phyloP scores from a whole-genome alignment of 2,797 vertebrate species.

The Melanotaenia pygmaea region DNA sequence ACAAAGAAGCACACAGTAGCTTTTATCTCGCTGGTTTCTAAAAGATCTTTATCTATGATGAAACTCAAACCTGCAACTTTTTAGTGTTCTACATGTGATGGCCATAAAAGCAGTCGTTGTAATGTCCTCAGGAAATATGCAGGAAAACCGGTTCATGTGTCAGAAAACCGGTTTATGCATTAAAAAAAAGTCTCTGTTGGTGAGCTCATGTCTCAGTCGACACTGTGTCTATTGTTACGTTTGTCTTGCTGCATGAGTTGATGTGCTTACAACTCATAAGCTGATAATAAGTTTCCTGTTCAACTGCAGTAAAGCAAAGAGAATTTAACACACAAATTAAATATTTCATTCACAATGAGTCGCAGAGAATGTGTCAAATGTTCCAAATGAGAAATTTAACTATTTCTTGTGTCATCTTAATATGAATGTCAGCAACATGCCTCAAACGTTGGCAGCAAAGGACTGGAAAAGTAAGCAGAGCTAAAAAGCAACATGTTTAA shows the following conservation, averaged over 20 bases:
- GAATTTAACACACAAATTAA: slow-evolving; percentile 7
- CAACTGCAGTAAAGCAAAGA: slow-evolving; percentile 17
- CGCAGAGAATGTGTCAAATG: too few relatives aligned
- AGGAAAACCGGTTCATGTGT: slow-evolving; percentile 34
- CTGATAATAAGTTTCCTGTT: slow-evolving; percentile 49
- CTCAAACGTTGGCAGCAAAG: too few relatives aligned
- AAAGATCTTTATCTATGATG: not conserved
- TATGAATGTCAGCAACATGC: too few relatives aligned
- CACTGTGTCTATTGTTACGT: slow-evolving; percentile 53
- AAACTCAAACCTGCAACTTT: not conserved
- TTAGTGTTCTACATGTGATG: slow-evolving; percentile 2
- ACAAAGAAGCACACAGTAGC: not conserved
- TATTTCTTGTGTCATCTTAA: too few relatives aligned
- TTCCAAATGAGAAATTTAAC: too few relatives aligned
- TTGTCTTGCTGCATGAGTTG: slow-evolving; percentile 18
- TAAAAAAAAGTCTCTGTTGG: slow-evolving; percentile 16
- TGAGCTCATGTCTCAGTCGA: slow-evolving; percentile 60
- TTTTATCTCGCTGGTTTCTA: not conserved
- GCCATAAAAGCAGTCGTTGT: slow-evolving; percentile 6
- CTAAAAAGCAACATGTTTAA: too few relatives aligned
- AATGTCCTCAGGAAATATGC: not conserved
- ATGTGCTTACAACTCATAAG: slow-evolving; percentile 24
- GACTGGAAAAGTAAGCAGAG: too few relatives aligned
- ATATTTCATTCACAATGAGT: too few relatives aligned
- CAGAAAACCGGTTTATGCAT: slow-evolving; percentile 55